Evolutionary conservation across 2,113 vertebrate species (phyloP), one percentile per base, ranked within the genome.

Genomic region (Pelecanoides urinatrix): DNA sequence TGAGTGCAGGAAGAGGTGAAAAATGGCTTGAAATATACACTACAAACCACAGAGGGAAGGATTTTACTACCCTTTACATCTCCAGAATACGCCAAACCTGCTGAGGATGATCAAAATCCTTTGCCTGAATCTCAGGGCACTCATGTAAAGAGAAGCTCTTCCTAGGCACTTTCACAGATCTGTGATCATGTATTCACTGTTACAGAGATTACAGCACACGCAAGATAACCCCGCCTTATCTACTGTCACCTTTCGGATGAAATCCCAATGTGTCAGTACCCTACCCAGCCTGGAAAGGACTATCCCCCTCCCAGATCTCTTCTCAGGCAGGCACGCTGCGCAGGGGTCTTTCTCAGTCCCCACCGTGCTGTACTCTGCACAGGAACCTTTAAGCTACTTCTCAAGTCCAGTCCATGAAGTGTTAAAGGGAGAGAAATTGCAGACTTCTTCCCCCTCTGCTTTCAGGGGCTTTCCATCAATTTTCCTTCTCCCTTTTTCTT

Each of bases 391-490:
- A 42, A 83, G 34, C 36, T 67, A 9, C 34, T 80, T 75, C 83
- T 32, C 53, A 55, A 52, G 30, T 44, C 63, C 47, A 45, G 90
- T 25, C 36, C 14, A 13, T 5, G 9, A 81, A 52, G 27, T 18
- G 59, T 74, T 94, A 78, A 91, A 90, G 52, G 38, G 53, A 71
- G 21, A 84, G 72, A 84, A 86, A 81, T 8, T 25, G 71, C 30
- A 38, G 6, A 34, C 47, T 84, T 74, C 61, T 81, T 92, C 34
- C 61, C 63, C 13, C 22, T 92, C 40, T 89, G 47, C 65, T 89
- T 96, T 91, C 86, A 78, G 40, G 61, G 32, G 27, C 73, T 91
- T 94, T 72, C 68, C 68, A 91, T 77, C 76, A 90, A 84, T 85
- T 94, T 93, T 92, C 23, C 68, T 90, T 86, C 44, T 65, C 44